Percentiles rank a stretch among this genome's conserved stretches.
Conservation (phyloP, 64 coral and sea anemone species). For the Dendronephthya gigantea region DNA sequence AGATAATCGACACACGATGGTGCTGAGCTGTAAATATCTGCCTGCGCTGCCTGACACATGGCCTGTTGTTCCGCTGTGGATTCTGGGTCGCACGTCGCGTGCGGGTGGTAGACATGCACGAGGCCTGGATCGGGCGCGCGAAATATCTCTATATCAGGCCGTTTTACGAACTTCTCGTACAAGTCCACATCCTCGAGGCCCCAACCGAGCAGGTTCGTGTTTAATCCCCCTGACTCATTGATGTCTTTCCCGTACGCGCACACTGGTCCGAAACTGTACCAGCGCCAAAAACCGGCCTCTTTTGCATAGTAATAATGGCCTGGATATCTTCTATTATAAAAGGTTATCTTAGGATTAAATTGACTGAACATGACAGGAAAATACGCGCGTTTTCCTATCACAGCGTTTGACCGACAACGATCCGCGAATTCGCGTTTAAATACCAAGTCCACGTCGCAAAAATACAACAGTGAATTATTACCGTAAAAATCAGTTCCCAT, state of each 20-base stretch:
- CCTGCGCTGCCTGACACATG: not conserved
- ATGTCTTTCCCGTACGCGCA: not conserved
- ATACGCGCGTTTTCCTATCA: not conserved
- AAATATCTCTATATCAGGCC: not conserved
- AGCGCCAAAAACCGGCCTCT: not conserved
- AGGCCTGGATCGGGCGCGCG: not conserved
- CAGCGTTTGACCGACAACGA: not conserved
- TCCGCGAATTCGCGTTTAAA: not conserved
- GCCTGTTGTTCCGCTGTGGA: not conserved
- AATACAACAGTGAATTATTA: not conserved
- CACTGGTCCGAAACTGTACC: not conserved
- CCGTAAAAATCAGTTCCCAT: not conserved
- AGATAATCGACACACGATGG: not conserved
- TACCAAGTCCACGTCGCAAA: not conserved
- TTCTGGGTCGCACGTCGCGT: not conserved
- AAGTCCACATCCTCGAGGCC: not conserved
- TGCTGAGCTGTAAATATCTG: not conserved
- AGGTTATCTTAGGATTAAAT: not conserved
- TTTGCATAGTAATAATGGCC: not conserved
- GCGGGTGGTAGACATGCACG: slow-evolving; percentile 2
- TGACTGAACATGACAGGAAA: slow-evolving; percentile 12
- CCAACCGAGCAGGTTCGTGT: not conserved
- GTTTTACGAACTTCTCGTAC: not conserved
- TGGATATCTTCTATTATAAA: not conserved
- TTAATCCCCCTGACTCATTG: not conserved